phyloP scores from a whole-genome alignment of 2,797 vertebrate genomes.

The Leptoclinus maculatus region DNA sequence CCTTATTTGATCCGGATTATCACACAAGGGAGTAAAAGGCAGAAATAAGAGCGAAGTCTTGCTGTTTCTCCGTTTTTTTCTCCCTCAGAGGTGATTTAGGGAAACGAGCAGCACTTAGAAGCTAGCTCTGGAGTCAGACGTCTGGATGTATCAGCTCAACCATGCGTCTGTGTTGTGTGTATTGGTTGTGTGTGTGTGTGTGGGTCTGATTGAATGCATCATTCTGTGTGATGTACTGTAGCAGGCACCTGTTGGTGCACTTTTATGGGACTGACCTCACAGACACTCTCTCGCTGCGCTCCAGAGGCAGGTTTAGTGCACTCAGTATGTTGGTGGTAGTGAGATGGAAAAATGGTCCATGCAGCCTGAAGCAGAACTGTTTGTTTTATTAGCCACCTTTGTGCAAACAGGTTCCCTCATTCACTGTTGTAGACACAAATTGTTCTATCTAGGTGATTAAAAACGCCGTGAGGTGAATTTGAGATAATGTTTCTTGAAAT shows the following conservation, averaged over 20 bases:
- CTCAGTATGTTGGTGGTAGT: conserved; percentile 63
- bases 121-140: conserved; percentile 61
- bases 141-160: conserved; percentile 63
- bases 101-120: conserved; percentile 65
- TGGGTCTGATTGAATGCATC: conserved; percentile 57
- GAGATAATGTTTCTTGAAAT: neutral
- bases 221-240: conserved; percentile 69
- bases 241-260: conserved; percentile 73
- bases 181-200: conserved; percentile 26
- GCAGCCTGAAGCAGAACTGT: conserved; percentile 49
- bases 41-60: conserved; percentile 36
- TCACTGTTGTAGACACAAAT: conserved; percentile 12
- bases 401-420: conserved; percentile 52
- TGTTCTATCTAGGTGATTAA: conserved; percentile 27
- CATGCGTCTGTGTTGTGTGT: conserved; percentile 59
- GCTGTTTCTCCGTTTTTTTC: conserved; percentile 8
- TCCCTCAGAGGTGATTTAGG: conserved; percentile 60
- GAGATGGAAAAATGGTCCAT: conserved; percentile 65
- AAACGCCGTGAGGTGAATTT: conserved; percentile 7
- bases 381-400: conserved; percentile 44
- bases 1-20: conserved; percentile 45
- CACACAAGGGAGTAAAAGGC: conserved; percentile 8
- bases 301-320: conserved; percentile 67
- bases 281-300: conserved; percentile 73
- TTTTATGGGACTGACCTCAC: conserved; percentile 77